phyloP scores from a whole-genome alignment of 2,888 invertebrate species.

The Drosophila anomelani region DNA sequence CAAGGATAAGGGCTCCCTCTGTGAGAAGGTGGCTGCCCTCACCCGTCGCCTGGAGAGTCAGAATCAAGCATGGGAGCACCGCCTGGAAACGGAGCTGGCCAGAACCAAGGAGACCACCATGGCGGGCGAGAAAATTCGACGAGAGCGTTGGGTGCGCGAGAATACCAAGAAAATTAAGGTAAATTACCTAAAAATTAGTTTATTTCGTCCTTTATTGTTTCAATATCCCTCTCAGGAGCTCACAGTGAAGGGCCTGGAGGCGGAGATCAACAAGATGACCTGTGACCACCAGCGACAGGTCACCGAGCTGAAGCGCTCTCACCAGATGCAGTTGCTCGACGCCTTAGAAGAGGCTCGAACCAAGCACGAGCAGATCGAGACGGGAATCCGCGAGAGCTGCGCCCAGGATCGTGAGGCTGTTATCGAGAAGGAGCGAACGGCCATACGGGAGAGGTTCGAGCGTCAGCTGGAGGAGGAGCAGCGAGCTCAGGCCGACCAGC shows the following conservation, averaged over 20 bases:
- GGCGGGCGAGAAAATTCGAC: constrained; percentile 90
- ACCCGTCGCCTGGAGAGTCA: constrained; percentile 84
- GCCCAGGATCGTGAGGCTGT: constrained; percentile 88
- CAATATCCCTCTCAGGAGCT: constrained; percentile 86
- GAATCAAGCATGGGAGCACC: constrained; percentile 89
- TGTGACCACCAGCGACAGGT: constrained; percentile 89
- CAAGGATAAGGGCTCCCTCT: constrained; percentile 91
- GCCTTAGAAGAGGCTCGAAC: constrained; percentile 88
- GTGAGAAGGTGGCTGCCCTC: constrained; percentile 86
- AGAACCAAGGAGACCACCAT: constrained; percentile 91
- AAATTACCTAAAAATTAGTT: background rate
- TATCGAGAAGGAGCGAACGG: constrained; percentile 87
- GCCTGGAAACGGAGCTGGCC: constrained; percentile 90
- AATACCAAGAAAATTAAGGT: constrained; percentile 95
- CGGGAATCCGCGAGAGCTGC: constrained; percentile 87
- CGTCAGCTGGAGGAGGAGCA: constrained; percentile 86
- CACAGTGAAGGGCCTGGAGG: constrained; percentile 94
- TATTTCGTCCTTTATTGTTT: background rate
- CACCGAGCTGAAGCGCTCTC: constrained; percentile 85
- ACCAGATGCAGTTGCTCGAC: constrained; percentile 89
- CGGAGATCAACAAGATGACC: constrained; percentile 92
- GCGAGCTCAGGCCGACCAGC: constrained; percentile 86
- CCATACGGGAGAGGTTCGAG: constrained; percentile 86
- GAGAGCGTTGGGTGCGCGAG: constrained; percentile 92
- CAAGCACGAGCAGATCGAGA: constrained; percentile 87